Evolutionary conservation across 2,888 invertebrate genomes (phyloP), one percentile per base, ranked within the genome.

Genomic region (Drosophila subsilvestris): DNA sequence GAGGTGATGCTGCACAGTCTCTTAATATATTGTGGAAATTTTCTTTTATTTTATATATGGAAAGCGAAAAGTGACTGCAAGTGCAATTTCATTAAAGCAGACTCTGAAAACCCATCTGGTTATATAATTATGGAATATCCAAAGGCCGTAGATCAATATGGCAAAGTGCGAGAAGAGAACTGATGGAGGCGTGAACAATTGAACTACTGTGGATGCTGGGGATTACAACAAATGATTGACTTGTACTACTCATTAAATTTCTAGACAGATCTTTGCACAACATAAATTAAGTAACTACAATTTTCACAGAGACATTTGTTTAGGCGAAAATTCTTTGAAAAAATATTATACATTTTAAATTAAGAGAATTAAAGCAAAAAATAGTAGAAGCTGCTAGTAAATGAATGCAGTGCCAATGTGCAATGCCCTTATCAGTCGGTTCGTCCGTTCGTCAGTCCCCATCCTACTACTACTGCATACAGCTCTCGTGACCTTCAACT

Each of bases 71-170:
- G 53, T 63, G 63, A 63, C 27, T 45, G 60, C 69, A 61, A 71
- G 69, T 69, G 72, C 55, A 71, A 61, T 72, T 71, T 71, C 61
- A 69, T 71, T 61, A 59, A 68, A 48, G 53, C 37, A 49, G 61
- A 61, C 54, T 71, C 72, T 55, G 50, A 54, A 61, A 42, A 45
- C 44, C 42, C 68, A 29, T 63, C 14, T 47, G 68, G 18, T 20
- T 47, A 63, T 65, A 72, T 50, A 61, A 48, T 71, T 42, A 61
- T 17, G 48, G 12, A 5, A 20, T 20, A 20, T 12, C 22, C 2
- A 14, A 20, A 67, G 68, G 68, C 6, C 10, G 55, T 9, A 44
- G 50, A 55, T 55, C 61, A 29, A 67, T 55, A 67, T 55, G 55
- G 49, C 48, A 55, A 48, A 42, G 65, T 62, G 62, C 5, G 7